A percentile compares a stretch with the other conserved stretches of the same genome.
Evolutionary conservation across 2,888 invertebrate genomes (phyloP).

Genomic region (Drosophila meridiana): DNA sequence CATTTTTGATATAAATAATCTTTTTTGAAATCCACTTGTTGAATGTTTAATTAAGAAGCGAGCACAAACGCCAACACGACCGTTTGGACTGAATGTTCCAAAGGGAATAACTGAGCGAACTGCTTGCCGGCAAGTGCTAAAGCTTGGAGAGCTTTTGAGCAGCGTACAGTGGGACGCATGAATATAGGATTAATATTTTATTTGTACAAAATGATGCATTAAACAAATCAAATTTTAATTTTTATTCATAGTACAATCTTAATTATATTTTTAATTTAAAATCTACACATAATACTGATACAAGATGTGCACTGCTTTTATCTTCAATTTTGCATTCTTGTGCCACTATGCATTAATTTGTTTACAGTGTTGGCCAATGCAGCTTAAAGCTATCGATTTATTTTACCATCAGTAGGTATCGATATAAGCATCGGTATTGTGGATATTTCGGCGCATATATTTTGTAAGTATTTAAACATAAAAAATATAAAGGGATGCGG

Average conservation of each 20-base stretch:
- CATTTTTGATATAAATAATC: slow-evolving; percentile 32
- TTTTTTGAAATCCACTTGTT: slow-evolving; percentile 30
- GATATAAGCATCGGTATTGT: slow-evolving; percentile 20
- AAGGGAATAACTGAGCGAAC: slow-evolving; percentile 16
- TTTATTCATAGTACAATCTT: not conserved
- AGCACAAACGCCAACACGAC: slow-evolving; percentile 19
- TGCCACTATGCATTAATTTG: not conserved
- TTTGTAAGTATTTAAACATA: slow-evolving; percentile 33
- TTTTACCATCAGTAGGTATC: not conserved
- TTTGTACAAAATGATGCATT: too few species aligned
- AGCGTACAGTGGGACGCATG: slow-evolving; percentile 9
- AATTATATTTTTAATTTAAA: not conserved
- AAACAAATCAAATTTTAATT: too few species aligned
- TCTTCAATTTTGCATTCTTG: not conserved
- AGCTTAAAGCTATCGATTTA: slow-evolving; percentile 25
- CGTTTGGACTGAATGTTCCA: slow-evolving; percentile 9
- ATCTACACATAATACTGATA: not conserved
- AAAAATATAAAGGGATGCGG: not conserved
- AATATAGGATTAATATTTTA: too few species aligned
- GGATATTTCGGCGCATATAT: slow-evolving; percentile 6
- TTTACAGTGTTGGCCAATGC: slow-evolving; percentile 14
- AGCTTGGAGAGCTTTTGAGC: slow-evolving; percentile 25
- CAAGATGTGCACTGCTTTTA: too few species aligned
- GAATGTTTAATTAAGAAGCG: not conserved
- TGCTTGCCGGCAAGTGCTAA: slow-evolving; percentile 12